Conservation (phyloP, 2,113 vertebrate species). For the Pelecanoides urinatrix region DNA sequence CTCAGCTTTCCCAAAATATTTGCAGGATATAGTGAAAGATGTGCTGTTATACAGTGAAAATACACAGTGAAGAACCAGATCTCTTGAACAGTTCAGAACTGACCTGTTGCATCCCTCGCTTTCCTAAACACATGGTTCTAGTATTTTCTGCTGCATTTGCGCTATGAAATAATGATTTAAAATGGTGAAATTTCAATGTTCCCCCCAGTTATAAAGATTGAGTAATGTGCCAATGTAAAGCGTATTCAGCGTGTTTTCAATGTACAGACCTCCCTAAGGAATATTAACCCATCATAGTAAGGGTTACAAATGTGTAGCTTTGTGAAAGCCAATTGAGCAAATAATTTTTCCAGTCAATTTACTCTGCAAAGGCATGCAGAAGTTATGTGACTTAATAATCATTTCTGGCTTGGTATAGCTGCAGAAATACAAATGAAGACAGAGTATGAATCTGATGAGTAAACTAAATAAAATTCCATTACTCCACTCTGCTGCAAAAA, state of each 20-base stretch:
- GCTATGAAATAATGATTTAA: background rate
- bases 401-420: background rate
- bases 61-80: background rate
- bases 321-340: background rate
- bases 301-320: background rate
- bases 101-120: background rate
- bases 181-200: background rate
- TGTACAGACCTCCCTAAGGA: background rate
- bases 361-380: too few relatives aligned
- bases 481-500: background rate
- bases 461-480: background rate
- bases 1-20: background rate
- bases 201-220: background rate
- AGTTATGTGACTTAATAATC: background rate
- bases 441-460: background rate
- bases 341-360: background rate
- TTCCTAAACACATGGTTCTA: background rate
- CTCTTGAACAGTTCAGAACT: background rate
- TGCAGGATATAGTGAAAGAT: background rate
- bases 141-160: background rate
- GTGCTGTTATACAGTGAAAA: rapidly evolving
- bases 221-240: background rate
- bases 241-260: background rate
- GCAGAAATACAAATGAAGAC: background rate
- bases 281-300: background rate